Evolutionary conservation across 1,140 invertebrate genomes (phyloP).

Genomic region (Mamestra configurata): DNA sequence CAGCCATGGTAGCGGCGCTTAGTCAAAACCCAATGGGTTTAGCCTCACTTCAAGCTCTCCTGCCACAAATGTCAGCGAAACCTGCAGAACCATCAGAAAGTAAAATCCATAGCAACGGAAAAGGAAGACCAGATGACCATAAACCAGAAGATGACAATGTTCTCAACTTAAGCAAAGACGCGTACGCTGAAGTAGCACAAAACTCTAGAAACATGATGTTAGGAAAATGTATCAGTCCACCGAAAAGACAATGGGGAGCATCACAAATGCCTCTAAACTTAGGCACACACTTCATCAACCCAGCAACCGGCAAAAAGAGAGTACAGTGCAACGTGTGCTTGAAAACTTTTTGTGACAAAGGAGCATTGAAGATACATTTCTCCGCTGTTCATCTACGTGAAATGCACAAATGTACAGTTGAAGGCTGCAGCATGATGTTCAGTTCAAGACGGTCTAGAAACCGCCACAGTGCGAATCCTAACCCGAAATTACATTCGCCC

Average conservation of each 20-base stretch:
- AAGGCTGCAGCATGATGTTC: constrained; percentile 99
- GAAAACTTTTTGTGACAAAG: constrained; percentile 99
- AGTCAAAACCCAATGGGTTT: constrained; percentile 85
- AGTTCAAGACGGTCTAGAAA: constrained; percentile 98
- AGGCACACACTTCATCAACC: constrained; percentile 96
- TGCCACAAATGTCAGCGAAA: constrained; percentile 82
- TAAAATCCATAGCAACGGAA: constrained; percentile 64
- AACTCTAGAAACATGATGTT: constrained; percentile 86
- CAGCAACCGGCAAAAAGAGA: constrained; percentile 97
- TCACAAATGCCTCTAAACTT: constrained; percentile 94
- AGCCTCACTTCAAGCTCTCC: constrained; percentile 80
- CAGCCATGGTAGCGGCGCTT: constrained; percentile 88
- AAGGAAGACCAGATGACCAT: constrained; percentile 81
- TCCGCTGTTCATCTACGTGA: constrained; percentile 99
- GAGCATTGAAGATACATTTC: constrained; percentile 99
- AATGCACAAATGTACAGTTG: constrained; percentile 99
- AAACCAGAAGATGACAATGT: constrained; percentile 91
- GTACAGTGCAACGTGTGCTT: constrained; percentile 99
- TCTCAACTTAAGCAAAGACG: constrained; percentile 91
- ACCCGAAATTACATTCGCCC: constrained; percentile 99
- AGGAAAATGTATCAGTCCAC: constrained; percentile 95
- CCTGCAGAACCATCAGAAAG: constrained; percentile 67
- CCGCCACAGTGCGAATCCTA: constrained; percentile 98
- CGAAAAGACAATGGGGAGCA: constrained; percentile 96
- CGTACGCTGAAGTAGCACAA: constrained; percentile 80